These are phyloP conservation scores for Brenthis ino DNA, from an alignment of 2,888 invertebrate species.

Conservation along the genomic window DNA sequence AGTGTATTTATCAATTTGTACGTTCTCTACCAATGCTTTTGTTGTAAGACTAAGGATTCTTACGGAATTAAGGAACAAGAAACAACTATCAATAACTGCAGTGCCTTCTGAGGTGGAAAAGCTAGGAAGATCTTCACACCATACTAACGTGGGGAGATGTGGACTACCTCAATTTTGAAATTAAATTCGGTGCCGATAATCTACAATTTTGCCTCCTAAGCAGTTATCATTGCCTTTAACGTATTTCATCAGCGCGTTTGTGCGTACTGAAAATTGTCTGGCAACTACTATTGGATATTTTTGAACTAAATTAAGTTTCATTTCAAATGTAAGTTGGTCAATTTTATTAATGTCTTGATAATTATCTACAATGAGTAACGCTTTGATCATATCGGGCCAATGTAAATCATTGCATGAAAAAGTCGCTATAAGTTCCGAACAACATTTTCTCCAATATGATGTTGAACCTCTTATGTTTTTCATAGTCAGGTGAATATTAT, in stretches of 20 bases:
- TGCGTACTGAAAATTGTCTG: background rate
- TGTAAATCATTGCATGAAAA: slow-evolving; percentile 47
- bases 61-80: slow-evolving; percentile 41
- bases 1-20: slow-evolving; percentile 45
- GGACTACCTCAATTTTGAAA: slow-evolving; percentile 53
- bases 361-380: slow-evolving; percentile 48
- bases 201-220: slow-evolving; percentile 24
- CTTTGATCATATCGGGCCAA: slow-evolving; percentile 52
- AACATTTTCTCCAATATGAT: slow-evolving; percentile 21
- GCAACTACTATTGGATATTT: background rate
- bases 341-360: background rate
- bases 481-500: slow-evolving; percentile 49
- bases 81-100: slow-evolving; percentile 42
- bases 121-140: slow-evolving; percentile 42
- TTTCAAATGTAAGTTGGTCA: background rate
- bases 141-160: slow-evolving; percentile 50
- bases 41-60: slow-evolving; percentile 20
- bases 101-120: slow-evolving; percentile 40
- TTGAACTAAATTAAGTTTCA: background rate
- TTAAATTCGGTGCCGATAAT: slow-evolving; percentile 50
- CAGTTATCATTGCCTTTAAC: background rate
- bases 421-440: slow-evolving; percentile 37
- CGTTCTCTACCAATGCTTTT: slow-evolving; percentile 28
- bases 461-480: slow-evolving; percentile 49
- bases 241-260: slow-evolving; percentile 15